Base-by-base conservation (phyloP, 64 coral and sea anemone species). In the Pachyseris speciosa region DNA sequence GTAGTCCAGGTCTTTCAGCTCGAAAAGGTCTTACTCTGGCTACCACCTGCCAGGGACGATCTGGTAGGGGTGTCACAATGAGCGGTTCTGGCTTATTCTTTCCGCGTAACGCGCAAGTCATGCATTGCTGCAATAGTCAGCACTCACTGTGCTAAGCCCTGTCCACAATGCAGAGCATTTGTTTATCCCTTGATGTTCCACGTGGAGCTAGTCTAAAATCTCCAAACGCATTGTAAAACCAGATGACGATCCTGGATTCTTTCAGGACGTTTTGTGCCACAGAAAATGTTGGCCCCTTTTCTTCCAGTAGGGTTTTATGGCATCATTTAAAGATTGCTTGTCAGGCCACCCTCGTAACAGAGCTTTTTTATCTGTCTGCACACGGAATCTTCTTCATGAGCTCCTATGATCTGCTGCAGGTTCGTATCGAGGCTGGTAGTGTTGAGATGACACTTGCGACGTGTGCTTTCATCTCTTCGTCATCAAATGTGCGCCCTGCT, bases 91-190 rank as follows among this genome's bases (percentile, higher is more conserved):
- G 57, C 49, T 66, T 92, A 57, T 41, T 74, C 13, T 28, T 37
- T 67, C 34, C 45, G 16, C 48, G 50, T 63, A 74, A 22, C 7
- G 19, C 40, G 70, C 40, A 45, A 42, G 10, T 15, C 10, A 22
- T 74, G 24, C 5, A 74, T 27, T 75, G 72, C 9, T 75, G 72
- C 38, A 91, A 77, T 26, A 78, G n/a, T 79, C 69, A 20, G 78
- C 22, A 9, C 78, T 67, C 26, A 87, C 58, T n/a, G 66, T 42
- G 59, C 83, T 87, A 1, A 79, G 19, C 20, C 83, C 83, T 57
- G 32, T 73, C 75, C 91, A 94, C 92, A 84, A 89, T 28, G 90
- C 76, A 31, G 85, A 87, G 36, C 91, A 93, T 58, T 81, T 86
- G 9, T 43, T 43, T 9, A 94, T 88, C 16, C 91, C 84, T 13